A percentile compares a stretch with the other conserved stretches of the same genome.
These are phyloP conservation scores for Mesitornis unicolor DNA, from an alignment of 2,113 vertebrate genomes.

Conservation along the genomic window DNA sequence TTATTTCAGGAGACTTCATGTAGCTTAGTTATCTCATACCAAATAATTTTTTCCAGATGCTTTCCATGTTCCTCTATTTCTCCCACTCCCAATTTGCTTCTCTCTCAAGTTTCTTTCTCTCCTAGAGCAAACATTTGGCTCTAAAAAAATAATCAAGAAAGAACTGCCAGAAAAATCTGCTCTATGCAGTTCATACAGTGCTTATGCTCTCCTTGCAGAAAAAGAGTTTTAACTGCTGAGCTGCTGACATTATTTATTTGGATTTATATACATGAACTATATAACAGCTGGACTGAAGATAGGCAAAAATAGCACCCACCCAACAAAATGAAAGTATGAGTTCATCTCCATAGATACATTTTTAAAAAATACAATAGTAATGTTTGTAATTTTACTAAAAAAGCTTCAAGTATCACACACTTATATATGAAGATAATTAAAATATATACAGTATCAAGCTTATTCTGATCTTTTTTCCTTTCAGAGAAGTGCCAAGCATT, in stretches of 20 bases:
- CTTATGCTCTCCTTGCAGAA: not conserved
- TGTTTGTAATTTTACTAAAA: not conserved
- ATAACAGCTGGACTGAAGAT: not conserved
- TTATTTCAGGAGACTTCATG: slow-evolving; percentile 49
- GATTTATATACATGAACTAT: not conserved
- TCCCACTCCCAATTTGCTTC: slow-evolving; percentile 5
- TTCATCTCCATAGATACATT: not conserved
- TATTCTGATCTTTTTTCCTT: slow-evolving; percentile 29
- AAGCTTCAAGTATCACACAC: not conserved
- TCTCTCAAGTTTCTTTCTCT: slow-evolving; percentile 44
- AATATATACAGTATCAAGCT: slow-evolving; percentile 53
- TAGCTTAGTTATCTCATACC: slow-evolving; percentile 54
- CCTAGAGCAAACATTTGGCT: slow-evolving; percentile 31
- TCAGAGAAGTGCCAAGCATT: slow-evolving; percentile 62
- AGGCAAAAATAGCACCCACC: not conserved
- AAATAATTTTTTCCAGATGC: slow-evolving; percentile 66
- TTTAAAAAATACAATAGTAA: not conserved
- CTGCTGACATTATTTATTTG: not conserved
- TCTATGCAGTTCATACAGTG: not conserved
- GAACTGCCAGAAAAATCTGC: slow-evolving; percentile 7
- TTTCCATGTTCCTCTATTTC: slow-evolving; percentile 23
- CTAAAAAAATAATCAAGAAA: not conserved
- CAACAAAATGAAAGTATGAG: not conserved
- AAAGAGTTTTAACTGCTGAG: not conserved
- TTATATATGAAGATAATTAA: not conserved